Base-by-base conservation (phyloP, 2,888 invertebrate species). In the Ormyrus nitidulus region DNA sequence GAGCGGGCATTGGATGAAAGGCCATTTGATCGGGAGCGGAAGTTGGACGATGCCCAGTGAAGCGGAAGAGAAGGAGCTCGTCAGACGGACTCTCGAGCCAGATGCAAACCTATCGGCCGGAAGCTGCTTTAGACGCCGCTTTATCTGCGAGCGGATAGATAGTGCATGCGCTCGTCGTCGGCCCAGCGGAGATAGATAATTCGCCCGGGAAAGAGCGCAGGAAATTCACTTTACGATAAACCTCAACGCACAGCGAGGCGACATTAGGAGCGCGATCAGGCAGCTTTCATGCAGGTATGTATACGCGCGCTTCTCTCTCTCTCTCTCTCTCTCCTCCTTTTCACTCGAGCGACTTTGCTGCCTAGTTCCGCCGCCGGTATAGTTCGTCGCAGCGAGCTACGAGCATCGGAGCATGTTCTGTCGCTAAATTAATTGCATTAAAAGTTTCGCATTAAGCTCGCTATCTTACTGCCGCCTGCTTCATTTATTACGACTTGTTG, bases 41-140 rank as follows among this genome's bases (percentile, higher is more conserved):
- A 88, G 88, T 86, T 86, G 85, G 84, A 85, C 85, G 87, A 88
- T 87, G 88, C 86, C 88, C 86, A 86, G 85, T 88, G 86, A 85
- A 86, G 87, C 86, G 88, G 88, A 88, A 88, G 86, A 85, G 86
- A 85, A 84, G 86, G 79, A 85, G 85, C 85, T 87, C 85, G 86
- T 82, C 77, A 65, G 65, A 13, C 49, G 19, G 44, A 48, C 46
- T 0, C 10, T 48, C 65, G 65, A 65, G 65, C 49, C 65, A 65
- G 65, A 65, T 65, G 65, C 72, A 70, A 78, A 85, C 81, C 85
- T 88, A 88, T 89, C 89, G 84, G 84, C 88, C 89, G 89, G 89
- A 89, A 87, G 84, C 84, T 85, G 86, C 83, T 86, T 85, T 85
- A 88, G 88, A 89, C 89, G 46, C 64, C 11, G 46, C 61, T 65